These are phyloP conservation scores for Epizoanthus fatuus DNA, from an alignment of 92 coral and sea anemone species.

Conservation along the genomic window DNA sequence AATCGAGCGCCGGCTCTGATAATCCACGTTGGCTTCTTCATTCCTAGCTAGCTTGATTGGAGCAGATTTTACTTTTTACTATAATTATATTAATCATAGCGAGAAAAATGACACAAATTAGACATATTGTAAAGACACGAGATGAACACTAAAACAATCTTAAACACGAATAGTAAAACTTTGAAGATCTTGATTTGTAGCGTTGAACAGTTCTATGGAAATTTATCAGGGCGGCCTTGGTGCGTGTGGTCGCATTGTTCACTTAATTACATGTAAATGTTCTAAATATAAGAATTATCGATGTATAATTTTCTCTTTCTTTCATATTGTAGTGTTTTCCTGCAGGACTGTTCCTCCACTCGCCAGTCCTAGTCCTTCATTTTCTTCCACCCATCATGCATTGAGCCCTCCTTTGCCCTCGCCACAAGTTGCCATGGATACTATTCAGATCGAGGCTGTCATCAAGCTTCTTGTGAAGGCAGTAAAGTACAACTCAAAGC, in stretches of 20 bases:
- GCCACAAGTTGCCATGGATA: constrained; percentile 72
- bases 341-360: constrained; percentile 2
- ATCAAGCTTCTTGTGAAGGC: constrained; percentile 83
- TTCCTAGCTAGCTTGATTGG: too few species aligned
- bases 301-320: not conserved
- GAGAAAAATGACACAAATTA: too few species aligned
- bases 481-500: constrained; percentile 83
- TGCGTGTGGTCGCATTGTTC: not conserved
- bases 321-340: constrained; percentile 13
- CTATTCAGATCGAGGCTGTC: constrained; percentile 86
- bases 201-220: too few species aligned
- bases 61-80: too few species aligned
- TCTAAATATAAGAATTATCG: not conserved
- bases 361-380: constrained; percentile 21
- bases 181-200: too few species aligned
- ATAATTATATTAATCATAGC: too few species aligned
- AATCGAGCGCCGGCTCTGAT: too few species aligned
- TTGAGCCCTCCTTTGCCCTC: constrained; percentile 50
- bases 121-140: too few species aligned
- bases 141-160: too few species aligned
- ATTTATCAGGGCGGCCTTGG: not conserved
- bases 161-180: too few species aligned
- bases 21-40: too few species aligned
- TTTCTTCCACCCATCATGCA: constrained; percentile 33
- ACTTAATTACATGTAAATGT: too few species aligned